A percentile compares a stretch with the other conserved stretches of the same genome.
These are phyloP conservation scores for Luidia sarsii DNA, from an alignment of 53 echinoderm and acorn worm genomes.

Conservation along the genomic window DNA sequence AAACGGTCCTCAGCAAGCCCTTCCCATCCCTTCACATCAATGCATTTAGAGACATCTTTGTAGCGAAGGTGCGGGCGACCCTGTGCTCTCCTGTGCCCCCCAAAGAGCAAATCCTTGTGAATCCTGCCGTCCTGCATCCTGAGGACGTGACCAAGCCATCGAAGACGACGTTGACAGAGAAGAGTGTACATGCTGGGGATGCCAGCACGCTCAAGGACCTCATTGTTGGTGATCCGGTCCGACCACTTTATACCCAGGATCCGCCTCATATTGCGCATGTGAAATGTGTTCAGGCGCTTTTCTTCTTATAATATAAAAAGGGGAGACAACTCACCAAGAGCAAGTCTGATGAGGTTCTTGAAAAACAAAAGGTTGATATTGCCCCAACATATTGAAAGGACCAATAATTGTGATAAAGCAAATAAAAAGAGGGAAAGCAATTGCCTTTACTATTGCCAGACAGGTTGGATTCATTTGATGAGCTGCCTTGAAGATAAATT, in stretches of 20 bases:
- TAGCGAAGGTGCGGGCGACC: neutral
- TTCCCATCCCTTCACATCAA: neutral
- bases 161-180: conserved; percentile 6
- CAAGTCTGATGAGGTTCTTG: no score
- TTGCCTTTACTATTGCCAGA: no score
- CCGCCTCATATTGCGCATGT: conserved; percentile 24
- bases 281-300: conserved; percentile 7
- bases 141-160: conserved; percentile 32
- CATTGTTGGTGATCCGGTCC: conserved; percentile 10
- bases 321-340: no score
- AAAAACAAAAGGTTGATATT: no score
- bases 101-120: neutral
- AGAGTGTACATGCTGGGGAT: neutral
- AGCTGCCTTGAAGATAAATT: no score
- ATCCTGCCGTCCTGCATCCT: conserved; percentile 4
- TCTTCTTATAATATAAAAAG: no score
- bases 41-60: neutral
- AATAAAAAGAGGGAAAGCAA: no score
- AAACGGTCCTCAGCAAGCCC: neutral
- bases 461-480: no score
- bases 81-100: conserved; percentile 2
- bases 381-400: no score
- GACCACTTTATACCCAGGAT: conserved; percentile 21
- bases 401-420: no score
- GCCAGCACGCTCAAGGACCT: conserved; percentile 12